Evolutionary conservation across 2,797 vertebrate genomes (phyloP), one percentile per base, ranked within the genome.

Genomic region (Mionectes olivaceus): DNA sequence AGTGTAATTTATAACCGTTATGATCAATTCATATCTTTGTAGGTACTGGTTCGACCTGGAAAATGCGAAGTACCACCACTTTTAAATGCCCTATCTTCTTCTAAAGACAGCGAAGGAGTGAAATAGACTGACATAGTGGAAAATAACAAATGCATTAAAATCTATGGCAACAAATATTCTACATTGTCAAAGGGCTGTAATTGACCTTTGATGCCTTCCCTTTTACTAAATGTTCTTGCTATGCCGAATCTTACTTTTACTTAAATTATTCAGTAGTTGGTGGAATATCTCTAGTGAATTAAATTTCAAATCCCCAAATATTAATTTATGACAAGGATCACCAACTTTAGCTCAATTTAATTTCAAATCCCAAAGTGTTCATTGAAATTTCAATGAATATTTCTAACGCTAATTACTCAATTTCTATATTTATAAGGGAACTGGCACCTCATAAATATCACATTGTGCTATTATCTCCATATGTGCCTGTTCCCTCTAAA

Each of bases 381-480:
- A 77, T 89, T 94, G 86, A 94, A 86, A 92, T 96, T 92, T 94
- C 95, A 93, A 93, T 96, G 87, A 93, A 84, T 97, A 91, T 90
- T 96, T 97, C 93, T 96, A 81, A 89, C 23, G 8, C 37, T 98
- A 97, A 97, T 97, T 97, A 94, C 68, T 86, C 77, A 70, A 61
- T 97, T 96, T 97, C 95, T 97, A 94, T 97, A 97, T 97, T 98
- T 98, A 97, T 96, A 96, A 96, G 77, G 57, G 83, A 96, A 92
- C 68, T 78, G 91, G 84, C 77, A 95, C 52, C 91, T 96, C 94
- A 94, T 96, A 94, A 97, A 97, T 96, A 97, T 97, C 83, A 94
- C 91, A 94, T 95, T 97, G 70, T 96, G 89, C 93, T 97, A 96
- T 97, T 97, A 95, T 94, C 92, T 97, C 94, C 97, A 96, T 97